A percentile compares a stretch with the other conserved stretches of the same genome.
Evolutionary conservation across 2,888 invertebrate species (phyloP).

Genomic region (Noctua janthina): DNA sequence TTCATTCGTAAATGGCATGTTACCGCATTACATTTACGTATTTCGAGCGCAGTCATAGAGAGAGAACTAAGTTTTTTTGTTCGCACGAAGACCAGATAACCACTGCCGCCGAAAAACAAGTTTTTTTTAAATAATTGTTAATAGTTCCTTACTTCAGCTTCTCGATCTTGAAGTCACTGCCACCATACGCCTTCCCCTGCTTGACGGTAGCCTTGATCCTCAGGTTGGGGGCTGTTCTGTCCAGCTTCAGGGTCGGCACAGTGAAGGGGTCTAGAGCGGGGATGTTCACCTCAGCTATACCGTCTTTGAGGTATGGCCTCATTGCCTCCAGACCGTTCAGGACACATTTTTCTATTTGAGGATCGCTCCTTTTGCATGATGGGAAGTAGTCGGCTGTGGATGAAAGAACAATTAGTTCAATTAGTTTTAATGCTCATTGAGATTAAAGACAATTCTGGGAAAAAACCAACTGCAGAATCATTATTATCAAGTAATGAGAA

Average conservation of each 20-base stretch:
- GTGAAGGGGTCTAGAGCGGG: slow-evolving; percentile 91
- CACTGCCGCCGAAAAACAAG: background rate
- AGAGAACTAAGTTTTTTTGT: background rate
- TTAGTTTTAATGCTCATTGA: background rate
- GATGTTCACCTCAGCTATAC: slow-evolving; percentile 73
- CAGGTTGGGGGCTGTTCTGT: slow-evolving; percentile 93
- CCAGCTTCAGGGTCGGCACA: slow-evolving; percentile 92
- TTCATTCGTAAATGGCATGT: slow-evolving; percentile 13
- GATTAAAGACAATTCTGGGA: background rate
- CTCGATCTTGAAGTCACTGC: slow-evolving; percentile 91
- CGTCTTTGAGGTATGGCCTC: slow-evolving; percentile 65
- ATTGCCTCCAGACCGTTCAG: slow-evolving; percentile 89
- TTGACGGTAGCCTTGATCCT: slow-evolving; percentile 92
- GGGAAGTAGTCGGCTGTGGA: slow-evolving; percentile 75
- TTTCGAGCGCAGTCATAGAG: background rate
- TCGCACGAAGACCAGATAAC: background rate
- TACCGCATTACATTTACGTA: background rate
- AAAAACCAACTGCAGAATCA: background rate
- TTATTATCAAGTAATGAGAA: background rate
- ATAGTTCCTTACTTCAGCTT: slow-evolving; percentile 91
- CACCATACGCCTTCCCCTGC: slow-evolving; percentile 92
- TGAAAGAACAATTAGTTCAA: background rate
- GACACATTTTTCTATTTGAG: slow-evolving; percentile 72
- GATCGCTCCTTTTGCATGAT: slow-evolving; percentile 72
- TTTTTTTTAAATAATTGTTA: background rate